Percentiles rank a stretch among this genome's conserved stretches.
These are phyloP conservation scores for Pipa parva DNA, from an alignment of 2,113 vertebrate species.

Conservation along the genomic window DNA sequence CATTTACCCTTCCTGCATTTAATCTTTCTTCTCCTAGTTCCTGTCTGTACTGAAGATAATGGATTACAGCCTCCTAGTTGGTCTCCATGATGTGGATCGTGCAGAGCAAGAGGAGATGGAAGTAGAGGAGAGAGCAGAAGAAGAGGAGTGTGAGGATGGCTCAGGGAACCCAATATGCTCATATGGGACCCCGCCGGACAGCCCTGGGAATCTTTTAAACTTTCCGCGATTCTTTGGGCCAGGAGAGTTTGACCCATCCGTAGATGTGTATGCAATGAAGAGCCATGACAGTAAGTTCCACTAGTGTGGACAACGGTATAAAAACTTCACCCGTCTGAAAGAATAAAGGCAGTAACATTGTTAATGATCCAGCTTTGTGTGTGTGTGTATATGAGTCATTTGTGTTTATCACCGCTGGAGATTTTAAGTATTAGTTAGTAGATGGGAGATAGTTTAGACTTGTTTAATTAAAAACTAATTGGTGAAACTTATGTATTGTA, in stretches of 20 bases:
- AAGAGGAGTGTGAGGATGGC: conserved; percentile 85
- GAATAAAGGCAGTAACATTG: neutral
- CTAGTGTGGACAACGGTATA: neutral
- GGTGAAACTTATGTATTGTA: too few species aligned
- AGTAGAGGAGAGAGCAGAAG: conserved; percentile 83
- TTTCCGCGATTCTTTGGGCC: conserved; percentile 87
- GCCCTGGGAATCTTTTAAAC: conserved; percentile 85
- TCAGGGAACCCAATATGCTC: conserved; percentile 75
- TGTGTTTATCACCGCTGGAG: neutral
- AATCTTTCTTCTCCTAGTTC: conserved; percentile 63
- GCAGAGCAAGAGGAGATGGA: conserved; percentile 95
- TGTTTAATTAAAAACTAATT: too few species aligned
- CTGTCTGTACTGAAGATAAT: conserved; percentile 93
- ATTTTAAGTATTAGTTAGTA: too few species aligned
- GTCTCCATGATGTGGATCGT: conserved; percentile 89
- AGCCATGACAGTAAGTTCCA: conserved; percentile 83
- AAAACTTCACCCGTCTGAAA: neutral
- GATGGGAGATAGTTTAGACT: too few species aligned
- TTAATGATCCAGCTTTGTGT: too few species aligned
- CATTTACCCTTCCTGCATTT: too few species aligned
- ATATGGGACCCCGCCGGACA: conserved; percentile 86
- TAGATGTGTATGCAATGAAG: conserved; percentile 93
- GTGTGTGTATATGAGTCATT: neutral
- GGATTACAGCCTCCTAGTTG: conserved; percentile 94
- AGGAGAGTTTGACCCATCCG: conserved; percentile 85